Evolutionary conservation across 2,113 vertebrate species (phyloP).

Genomic region (Patagioenas fasciata): DNA sequence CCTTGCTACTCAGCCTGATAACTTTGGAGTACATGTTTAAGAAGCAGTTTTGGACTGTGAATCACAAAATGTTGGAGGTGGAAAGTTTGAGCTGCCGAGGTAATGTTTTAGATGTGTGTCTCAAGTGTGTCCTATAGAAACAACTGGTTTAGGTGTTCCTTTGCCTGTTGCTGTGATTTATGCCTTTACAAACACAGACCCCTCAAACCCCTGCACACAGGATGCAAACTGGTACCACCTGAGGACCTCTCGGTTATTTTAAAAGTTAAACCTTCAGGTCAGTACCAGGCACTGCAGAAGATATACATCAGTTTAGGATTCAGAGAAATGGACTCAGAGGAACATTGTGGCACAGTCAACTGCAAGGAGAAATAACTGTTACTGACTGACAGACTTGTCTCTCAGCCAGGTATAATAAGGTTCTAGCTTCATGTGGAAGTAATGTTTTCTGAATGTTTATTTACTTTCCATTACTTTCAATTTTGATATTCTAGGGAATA

Average conservation of each 20-base stretch:
- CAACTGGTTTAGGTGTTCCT: not conserved
- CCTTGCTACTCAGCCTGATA: slow-evolving; percentile 24
- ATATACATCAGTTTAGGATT: not conserved
- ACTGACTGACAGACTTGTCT: slow-evolving; percentile 52
- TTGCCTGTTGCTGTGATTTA: not conserved
- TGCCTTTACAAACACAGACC: not conserved
- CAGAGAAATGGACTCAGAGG: not conserved
- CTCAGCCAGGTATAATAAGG: slow-evolving; percentile 21
- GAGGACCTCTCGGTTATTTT: not conserved
- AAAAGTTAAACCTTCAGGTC: not conserved
- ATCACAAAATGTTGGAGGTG: not conserved
- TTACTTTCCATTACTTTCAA: slow-evolving; percentile 36
- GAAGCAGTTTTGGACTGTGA: slow-evolving; percentile 8
- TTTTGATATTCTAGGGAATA: slow-evolving; percentile 27
- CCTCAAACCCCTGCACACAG: not conserved
- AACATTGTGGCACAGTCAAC: not conserved
- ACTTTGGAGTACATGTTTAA: not conserved
- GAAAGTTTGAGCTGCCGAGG: slow-evolving; percentile 1
- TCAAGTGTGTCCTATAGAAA: not conserved
- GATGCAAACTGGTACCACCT: not conserved
- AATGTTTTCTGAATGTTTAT: slow-evolving; percentile 46
- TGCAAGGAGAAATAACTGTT: not conserved
- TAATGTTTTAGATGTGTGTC: not conserved
- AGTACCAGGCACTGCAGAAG: not conserved
- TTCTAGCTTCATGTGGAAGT: slow-evolving; percentile 26